These are phyloP conservation scores for Polyommatus icarus DNA, from an alignment of 2,888 invertebrate species.

Conservation along the genomic window DNA sequence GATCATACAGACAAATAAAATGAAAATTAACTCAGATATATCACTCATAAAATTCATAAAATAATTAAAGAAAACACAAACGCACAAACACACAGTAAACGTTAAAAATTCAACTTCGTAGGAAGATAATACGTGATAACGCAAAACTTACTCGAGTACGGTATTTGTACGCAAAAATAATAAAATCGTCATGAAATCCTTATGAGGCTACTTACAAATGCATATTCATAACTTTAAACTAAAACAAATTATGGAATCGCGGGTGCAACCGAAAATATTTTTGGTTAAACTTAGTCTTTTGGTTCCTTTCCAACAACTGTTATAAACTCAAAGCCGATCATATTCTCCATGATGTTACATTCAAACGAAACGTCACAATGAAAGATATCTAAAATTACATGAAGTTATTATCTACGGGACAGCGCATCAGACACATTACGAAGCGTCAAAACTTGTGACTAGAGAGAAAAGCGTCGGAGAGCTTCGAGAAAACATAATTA, in stretches of 20 bases:
- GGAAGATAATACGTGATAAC: constrained; percentile 43
- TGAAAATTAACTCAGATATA: constrained; percentile 28
- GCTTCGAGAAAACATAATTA: constrained; percentile 58
- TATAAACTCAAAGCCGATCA: neutral
- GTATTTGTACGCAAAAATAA: constrained; percentile 21
- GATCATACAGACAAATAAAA: neutral
- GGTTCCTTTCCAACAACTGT: neutral
- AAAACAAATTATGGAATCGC: neutral
- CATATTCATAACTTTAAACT: neutral
- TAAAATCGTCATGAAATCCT: constrained; percentile 4
- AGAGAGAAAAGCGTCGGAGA: constrained; percentile 58
- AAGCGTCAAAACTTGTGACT: constrained; percentile 63
- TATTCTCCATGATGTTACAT: neutral
- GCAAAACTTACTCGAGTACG: constrained; percentile 34
- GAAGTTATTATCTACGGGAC: constrained; percentile 30
- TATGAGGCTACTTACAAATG: neutral
- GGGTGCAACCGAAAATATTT: neutral
- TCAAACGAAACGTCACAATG: neutral
- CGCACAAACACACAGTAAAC: constrained; percentile 47
- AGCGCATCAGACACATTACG: constrained; percentile 48
- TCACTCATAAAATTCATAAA: constrained; percentile 44
- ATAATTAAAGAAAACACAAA: constrained; percentile 51
- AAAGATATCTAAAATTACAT: constrained; percentile 3
- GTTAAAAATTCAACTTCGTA: constrained; percentile 47
- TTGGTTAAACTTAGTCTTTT: neutral